A percentile compares a stretch with the other conserved stretches of the same genome.
phyloP scores from a whole-genome alignment of 2,113 vertebrate genomes.

The Pipra filicauda region DNA sequence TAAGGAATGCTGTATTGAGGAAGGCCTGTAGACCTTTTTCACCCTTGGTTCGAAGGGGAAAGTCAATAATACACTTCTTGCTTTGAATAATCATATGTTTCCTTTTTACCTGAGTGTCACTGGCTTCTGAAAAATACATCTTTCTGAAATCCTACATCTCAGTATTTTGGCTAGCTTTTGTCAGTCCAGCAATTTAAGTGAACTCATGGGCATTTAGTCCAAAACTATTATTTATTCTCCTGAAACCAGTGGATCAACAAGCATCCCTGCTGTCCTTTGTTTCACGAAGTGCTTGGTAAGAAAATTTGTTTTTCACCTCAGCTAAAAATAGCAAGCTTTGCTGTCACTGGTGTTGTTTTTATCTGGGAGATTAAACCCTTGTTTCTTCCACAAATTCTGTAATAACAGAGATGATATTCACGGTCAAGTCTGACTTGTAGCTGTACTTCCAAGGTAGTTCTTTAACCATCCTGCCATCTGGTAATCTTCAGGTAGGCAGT shows the following conservation, averaged over 20 bases:
- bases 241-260: background rate
- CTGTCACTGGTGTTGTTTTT: background rate
- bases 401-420: background rate
- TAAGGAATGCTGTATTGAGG: background rate
- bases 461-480: background rate
- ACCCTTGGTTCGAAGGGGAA: background rate
- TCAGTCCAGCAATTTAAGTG: background rate
- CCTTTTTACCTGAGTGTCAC: background rate
- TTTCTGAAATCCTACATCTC: background rate
- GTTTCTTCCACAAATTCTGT: background rate
- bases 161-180: background rate
- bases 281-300: background rate
- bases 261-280: background rate
- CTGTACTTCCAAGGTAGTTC: background rate
- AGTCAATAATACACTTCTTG: background rate
- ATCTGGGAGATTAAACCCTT: background rate
- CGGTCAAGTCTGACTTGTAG: background rate
- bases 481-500: background rate
- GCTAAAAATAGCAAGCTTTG: background rate
- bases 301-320: background rate
- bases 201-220: background rate
- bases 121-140: background rate
- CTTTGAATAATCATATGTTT: background rate
- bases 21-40: background rate
- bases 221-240: background rate